Evolutionary conservation across 2,888 invertebrate genomes (phyloP).

Genomic region (Minunthozetes semirufus): DNA sequence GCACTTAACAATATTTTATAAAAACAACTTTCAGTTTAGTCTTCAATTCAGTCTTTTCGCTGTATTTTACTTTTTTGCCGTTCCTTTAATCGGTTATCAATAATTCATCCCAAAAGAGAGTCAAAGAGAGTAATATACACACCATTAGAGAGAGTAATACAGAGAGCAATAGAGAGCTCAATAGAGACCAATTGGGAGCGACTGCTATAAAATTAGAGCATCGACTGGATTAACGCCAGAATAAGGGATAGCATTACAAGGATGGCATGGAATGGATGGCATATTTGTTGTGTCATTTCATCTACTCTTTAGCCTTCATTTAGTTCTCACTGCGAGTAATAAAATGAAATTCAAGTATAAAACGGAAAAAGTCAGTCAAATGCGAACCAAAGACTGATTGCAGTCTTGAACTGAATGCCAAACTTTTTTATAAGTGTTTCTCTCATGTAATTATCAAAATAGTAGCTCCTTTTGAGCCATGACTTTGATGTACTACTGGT

Average conservation of each 20-base stretch:
- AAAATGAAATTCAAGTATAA: not conserved
- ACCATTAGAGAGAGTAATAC: not conserved
- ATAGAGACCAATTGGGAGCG: not conserved
- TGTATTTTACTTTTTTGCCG: not conserved
- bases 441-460: not conserved
- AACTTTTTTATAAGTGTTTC: not conserved
- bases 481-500: too few species aligned
- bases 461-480: too few species aligned
- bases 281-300: not conserved
- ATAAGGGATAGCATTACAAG: not conserved
- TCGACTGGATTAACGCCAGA: constrained; percentile 12
- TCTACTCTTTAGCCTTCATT: not conserved
- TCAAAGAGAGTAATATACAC: not conserved
- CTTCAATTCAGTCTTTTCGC: not conserved
- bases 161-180: not conserved
- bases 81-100: constrained; percentile 29
- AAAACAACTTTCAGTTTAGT: not conserved
- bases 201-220: not conserved
- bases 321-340: not conserved
- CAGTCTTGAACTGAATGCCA: not conserved
- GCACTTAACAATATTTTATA: constrained; percentile 24
- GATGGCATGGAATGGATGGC: not conserved
- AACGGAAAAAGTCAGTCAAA: not conserved
- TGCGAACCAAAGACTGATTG: not conserved
- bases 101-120: constrained; percentile 18